Base-by-base conservation (phyloP, 1,140 invertebrate genomes). In the Drosophila nannoptera region DNA sequence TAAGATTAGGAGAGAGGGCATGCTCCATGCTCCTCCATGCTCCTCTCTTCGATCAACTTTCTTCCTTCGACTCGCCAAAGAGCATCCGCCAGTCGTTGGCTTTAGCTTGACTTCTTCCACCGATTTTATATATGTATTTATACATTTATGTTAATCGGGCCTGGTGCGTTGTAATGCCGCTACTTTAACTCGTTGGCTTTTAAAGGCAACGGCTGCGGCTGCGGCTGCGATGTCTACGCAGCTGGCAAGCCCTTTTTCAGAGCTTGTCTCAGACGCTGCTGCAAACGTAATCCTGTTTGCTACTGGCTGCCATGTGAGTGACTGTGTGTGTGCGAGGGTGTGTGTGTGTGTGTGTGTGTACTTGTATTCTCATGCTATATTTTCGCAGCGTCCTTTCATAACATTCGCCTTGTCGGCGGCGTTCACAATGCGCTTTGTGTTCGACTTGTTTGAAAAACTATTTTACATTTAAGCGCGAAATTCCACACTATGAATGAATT, bases 401-500 rank as follows among this genome's bases (percentile, higher is more conserved):
- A 83, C 71, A 76, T 55, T 22, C 73, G 66, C 59, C 72, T 72
- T 73, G 75, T 83, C 72, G 67, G 75, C 75, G 38, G 67, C 59
- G 73, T 43, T 69, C 67, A 87, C 75, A 83, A 77, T 78, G 72
- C 75, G 78, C 78, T 87, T 87, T 87, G 83, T 83, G 70, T 83
- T 87, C 69, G 83, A 83, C 80, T 83, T 77, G 84, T 77, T 87
- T 87, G 72, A 87, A 87, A 87, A 87, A 87, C 80, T 87, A 87
- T 81, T 87, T 87, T 87, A 87, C 84, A 87, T 87, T 87, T 87
- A 87, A 87, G 84, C 84, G 84, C 84, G 84, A 87, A 87, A 87
- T 87, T 87, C 84, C 84, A 87, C 84, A 87, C 84, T 87, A 87
- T 84, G 84, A 87, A 87, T 87, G 84, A 87, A 87, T 87, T 87